Conservation (phyloP, 1,140 invertebrate genomes). For the Copidosoma floridanum region DNA sequence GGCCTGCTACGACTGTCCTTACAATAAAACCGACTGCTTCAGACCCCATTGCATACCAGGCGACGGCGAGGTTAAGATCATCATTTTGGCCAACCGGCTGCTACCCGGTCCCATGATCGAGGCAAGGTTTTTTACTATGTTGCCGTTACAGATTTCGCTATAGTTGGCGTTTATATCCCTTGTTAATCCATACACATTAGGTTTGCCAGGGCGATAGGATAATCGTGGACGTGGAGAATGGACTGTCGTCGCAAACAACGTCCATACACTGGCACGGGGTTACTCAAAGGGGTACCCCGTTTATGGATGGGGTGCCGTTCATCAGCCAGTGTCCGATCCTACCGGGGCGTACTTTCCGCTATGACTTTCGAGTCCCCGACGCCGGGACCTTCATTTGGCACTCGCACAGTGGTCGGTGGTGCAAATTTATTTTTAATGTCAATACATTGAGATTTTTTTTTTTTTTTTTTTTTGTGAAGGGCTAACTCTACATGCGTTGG, state of each 20-base stretch:
- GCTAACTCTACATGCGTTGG: too few relatives aligned
- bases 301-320: conserved; percentile 57
- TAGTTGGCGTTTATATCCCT: too few relatives aligned
- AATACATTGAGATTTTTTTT: too few relatives aligned
- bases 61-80: conserved; percentile 72
- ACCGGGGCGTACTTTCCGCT: conserved; percentile 59
- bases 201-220: conserved; percentile 53
- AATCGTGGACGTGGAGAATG: conserved; percentile 51
- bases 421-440: too few relatives aligned
- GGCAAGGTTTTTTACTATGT: too few relatives aligned
- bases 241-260: conserved; percentile 46
- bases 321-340: conserved; percentile 62
- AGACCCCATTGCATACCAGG: conserved; percentile 77
- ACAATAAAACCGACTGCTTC: conserved; percentile 72
- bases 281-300: conserved; percentile 48
- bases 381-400: conserved; percentile 68
- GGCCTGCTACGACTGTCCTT: conserved; percentile 83
- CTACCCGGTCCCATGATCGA: conserved; percentile 84
- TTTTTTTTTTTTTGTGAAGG: too few relatives aligned
- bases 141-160: too few relatives aligned
- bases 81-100: conserved; percentile 80
- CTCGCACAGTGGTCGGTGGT: conserved; percentile 65
- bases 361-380: conserved; percentile 51
- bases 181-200: too few relatives aligned
- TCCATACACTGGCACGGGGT: conserved; percentile 57